Conservation (phyloP, 1,140 invertebrate species). For the Ostrea denselamellosa region DNA sequence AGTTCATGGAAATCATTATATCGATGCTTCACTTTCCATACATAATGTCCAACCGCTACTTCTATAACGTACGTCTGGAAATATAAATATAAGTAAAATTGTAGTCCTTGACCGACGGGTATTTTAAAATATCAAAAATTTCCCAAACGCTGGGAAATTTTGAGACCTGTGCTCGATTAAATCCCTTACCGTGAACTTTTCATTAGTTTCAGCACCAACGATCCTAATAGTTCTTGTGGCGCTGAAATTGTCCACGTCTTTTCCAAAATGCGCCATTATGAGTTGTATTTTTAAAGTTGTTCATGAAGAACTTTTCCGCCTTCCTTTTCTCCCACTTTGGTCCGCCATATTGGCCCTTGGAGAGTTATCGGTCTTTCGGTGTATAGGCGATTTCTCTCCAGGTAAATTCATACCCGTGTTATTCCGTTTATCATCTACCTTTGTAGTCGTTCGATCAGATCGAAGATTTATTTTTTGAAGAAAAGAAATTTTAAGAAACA, state of each 20-base stretch:
- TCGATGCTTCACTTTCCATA: conserved; percentile 90
- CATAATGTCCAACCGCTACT: conserved; percentile 84
- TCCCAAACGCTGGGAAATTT: too few relatives aligned
- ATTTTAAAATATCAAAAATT: too few relatives aligned
- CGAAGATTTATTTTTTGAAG: too few relatives aligned
- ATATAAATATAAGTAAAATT: background rate
- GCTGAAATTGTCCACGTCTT: conserved; percentile 41
- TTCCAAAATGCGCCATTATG: conserved; percentile 41
- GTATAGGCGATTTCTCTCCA: background rate
- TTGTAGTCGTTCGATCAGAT: too few relatives aligned
- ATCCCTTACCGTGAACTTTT: conserved; percentile 72
- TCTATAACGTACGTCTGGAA: conserved; percentile 83
- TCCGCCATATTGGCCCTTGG: background rate
- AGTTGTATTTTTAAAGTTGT: background rate
- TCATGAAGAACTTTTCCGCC: background rate
- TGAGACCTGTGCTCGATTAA: too few relatives aligned
- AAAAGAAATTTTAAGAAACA: too few relatives aligned
- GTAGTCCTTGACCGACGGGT: too few relatives aligned
- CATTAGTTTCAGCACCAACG: conserved; percentile 63
- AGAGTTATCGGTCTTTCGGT: conserved; percentile 1
- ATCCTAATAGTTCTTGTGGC: conserved; percentile 67
- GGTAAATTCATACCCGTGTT: background rate
- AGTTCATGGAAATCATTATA: conserved; percentile 94
- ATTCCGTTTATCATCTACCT: too few relatives aligned
- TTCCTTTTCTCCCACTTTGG: background rate